These are phyloP conservation scores for Callipepla californica DNA, from an alignment of 2,113 vertebrate genomes.

Conservation along the genomic window DNA sequence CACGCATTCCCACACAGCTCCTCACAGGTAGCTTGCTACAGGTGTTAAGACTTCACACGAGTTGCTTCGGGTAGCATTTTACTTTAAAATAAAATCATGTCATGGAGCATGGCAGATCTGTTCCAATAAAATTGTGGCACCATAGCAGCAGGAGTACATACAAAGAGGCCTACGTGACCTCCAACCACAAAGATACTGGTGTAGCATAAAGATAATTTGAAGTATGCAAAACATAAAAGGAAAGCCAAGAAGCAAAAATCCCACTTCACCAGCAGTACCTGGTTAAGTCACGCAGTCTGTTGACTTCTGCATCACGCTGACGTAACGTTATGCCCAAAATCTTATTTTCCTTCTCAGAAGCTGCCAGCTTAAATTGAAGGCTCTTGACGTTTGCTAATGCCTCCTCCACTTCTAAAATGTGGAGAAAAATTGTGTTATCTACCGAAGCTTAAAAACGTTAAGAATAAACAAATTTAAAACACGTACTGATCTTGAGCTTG, in stretches of 20 bases:
- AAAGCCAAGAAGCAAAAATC: background rate
- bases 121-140: background rate
- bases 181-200: background rate
- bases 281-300: conserved; percentile 79
- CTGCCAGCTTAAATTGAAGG: conserved; percentile 80
- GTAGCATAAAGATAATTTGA: background rate
- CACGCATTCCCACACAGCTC: background rate
- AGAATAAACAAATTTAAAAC: background rate
- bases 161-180: background rate
- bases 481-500: conserved; percentile 82
- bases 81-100: background rate
- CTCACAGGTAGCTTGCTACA: background rate
- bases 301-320: conserved; percentile 86
- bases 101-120: background rate
- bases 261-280: conserved; percentile 72
- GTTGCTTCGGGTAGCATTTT: background rate
- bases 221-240: background rate
- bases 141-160: background rate
- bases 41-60: background rate
- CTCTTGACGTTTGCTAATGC: conserved; percentile 78
- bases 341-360: conserved; percentile 83
- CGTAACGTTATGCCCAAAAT: conserved; percentile 81
- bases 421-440: background rate
- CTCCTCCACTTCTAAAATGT: conserved; percentile 79
- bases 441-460: background rate